Base-by-base conservation (phyloP, 2,888 invertebrate genomes). In the Caenorhabditis sp. region DNA sequence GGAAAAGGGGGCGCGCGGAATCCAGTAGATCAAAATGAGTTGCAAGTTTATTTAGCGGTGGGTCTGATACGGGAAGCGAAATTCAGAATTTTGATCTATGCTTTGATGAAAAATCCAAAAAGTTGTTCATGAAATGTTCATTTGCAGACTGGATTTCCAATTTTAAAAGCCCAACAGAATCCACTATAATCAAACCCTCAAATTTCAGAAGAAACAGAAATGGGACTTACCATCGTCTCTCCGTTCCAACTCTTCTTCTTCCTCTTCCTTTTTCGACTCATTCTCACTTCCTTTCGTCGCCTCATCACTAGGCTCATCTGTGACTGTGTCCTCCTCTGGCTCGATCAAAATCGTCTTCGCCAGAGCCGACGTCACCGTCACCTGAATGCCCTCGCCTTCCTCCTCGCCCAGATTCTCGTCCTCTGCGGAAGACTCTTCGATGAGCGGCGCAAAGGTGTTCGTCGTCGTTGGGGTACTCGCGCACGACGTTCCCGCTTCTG, bases 401-500 rank as follows among this genome's bases (percentile, higher is more conserved):
- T 26, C 38, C 14, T 35, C 51, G 28, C 47, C 72, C 16, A 44
- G 22, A 19, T 47, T 49, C 7, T 49, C 76, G 47, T 69, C 64
- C 3, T 70, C 61, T 5, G 56, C 44, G 14, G 51, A 68, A 7
- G 66, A 68, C 12, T 81, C 81, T 28, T 70, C 80, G 38, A 63
- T 28, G 19, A 70, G 56, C 31, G 72, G 68, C 26, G 80, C 47
- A 44, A 41, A 64, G 38, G 47, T 64, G 35, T 69, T 81, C n/a
- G 63, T 22, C 19, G 56, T 74, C 8, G 64, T 59, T n/a, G 72
- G 69, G 16, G 75, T 69, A 49, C 76, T 70, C 7, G 82, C 80
- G 47, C 74, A 80, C 58, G 80, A 69, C 26, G 59, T 74, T 24
- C 74, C 69, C n/a, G 69, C 80, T 68, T 74, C 80, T 68, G 73